Percentiles rank a stretch among this genome's conserved stretches.
Conservation (phyloP, 2,888 invertebrate species). For the Melinaea menophilus region DNA sequence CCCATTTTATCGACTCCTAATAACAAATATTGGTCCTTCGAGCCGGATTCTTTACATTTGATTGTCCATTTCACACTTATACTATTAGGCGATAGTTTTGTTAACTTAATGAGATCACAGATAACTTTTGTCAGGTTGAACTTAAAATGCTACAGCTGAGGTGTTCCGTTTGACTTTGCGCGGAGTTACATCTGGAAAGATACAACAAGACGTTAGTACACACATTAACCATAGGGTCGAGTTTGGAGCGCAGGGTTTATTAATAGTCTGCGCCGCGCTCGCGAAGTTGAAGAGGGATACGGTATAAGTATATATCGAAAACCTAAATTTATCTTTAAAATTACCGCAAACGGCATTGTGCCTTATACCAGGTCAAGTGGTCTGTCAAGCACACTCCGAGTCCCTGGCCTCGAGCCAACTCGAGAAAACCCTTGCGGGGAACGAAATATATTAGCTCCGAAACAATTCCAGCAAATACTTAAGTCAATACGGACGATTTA, state of each 20-base stretch:
- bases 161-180: constrained; percentile 58
- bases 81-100: constrained; percentile 56
- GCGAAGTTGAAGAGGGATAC: not conserved
- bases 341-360: constrained; percentile 39
- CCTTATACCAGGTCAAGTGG: constrained; percentile 65
- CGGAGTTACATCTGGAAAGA: constrained; percentile 61
- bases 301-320: constrained; percentile 15
- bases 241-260: constrained; percentile 13
- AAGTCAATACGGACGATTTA: constrained; percentile 14
- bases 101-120: constrained; percentile 70
- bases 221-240: constrained; percentile 13
- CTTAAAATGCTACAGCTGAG: constrained; percentile 63
- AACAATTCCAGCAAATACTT: constrained; percentile 43
- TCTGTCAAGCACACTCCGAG: constrained; percentile 63
- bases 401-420: constrained; percentile 60
- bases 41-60: constrained; percentile 34
- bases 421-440: constrained; percentile 41
- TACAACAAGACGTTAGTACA: constrained; percentile 35
- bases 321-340: constrained; percentile 33
- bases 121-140: constrained; percentile 71
- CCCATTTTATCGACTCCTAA: constrained; percentile 47
- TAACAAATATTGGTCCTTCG: constrained; percentile 42
- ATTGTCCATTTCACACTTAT: constrained; percentile 42
- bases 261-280: not conserved
- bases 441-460: constrained; percentile 50